Conservation (phyloP, 1,140 invertebrate genomes). For the Tyrophagus putrescentiae region DNA sequence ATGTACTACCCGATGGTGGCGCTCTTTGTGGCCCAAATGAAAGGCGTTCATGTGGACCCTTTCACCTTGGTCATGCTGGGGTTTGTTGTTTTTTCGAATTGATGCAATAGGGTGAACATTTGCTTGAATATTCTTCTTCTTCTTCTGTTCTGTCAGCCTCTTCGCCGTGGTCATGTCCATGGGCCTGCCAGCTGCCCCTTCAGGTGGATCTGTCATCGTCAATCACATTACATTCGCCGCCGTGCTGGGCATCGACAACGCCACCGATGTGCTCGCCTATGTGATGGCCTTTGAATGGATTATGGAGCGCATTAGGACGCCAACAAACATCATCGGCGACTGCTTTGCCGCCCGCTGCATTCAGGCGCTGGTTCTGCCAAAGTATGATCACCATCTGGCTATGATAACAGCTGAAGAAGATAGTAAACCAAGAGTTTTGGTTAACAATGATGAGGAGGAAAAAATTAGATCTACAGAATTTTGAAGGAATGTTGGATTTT, state of each 20-base stretch:
- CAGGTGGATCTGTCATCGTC: conserved; percentile 17
- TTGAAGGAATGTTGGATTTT: too few relatives aligned
- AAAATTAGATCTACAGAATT: too few relatives aligned
- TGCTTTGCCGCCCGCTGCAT: conserved; percentile 71
- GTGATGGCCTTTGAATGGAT: conserved; percentile 25
- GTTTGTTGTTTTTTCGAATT: too few relatives aligned
- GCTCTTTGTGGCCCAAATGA: conserved; percentile 82
- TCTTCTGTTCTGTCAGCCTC: not conserved
- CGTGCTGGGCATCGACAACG: conserved; percentile 22
- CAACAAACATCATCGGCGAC: conserved; percentile 73
- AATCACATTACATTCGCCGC: conserved; percentile 23
- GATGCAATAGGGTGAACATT: too few relatives aligned
- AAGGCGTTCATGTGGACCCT: conserved; percentile 58
- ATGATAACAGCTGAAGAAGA: too few relatives aligned
- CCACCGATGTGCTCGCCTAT: conserved; percentile 20
- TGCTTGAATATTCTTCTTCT: not conserved
- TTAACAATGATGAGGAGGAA: too few relatives aligned
- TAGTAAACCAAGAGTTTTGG: too few relatives aligned
- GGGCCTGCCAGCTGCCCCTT: not conserved
- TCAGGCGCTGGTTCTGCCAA: too few relatives aligned
- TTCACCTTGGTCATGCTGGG: conserved; percentile 37
- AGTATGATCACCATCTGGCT: too few relatives aligned
- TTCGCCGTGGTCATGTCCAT: conserved; percentile 16
- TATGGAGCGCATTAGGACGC: conserved; percentile 68
- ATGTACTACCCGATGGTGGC: conserved; percentile 71